Conservation (phyloP, 2,113 vertebrate genomes). For the Microtus pennsylvanicus region DNA sequence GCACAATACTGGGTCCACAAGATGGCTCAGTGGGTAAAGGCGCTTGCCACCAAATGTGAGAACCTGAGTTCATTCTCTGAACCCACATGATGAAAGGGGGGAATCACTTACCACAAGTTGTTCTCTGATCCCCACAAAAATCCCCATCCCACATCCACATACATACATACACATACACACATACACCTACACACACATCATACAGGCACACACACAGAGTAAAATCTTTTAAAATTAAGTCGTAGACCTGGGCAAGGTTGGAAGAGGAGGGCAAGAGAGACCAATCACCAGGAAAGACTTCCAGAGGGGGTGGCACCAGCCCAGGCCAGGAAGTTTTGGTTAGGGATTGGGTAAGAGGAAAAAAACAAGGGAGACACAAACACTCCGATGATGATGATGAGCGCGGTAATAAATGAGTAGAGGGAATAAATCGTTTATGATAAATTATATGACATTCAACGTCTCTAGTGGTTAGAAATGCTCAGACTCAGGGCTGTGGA, state of each 20-base stretch:
- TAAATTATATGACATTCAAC: not conserved
- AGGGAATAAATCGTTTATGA: not conserved
- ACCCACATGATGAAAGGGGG: no score
- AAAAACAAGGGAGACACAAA: not conserved
- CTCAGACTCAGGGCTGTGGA: not conserved
- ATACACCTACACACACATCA: not conserved
- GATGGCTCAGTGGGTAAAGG: not conserved
- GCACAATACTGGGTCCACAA: no score
- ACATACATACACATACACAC: not conserved
- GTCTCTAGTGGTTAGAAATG: not conserved
- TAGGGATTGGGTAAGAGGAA: not conserved
- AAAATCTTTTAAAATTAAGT: slow-evolving; percentile 23
- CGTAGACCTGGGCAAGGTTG: not conserved
- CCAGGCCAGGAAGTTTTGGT: not conserved
- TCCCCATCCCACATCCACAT: not conserved
- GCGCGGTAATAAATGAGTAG: not conserved
- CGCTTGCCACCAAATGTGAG: not conserved
- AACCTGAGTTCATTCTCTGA: not conserved
- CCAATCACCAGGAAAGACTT: not conserved
- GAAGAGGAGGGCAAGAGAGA: not conserved
- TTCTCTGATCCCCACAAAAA: no score
- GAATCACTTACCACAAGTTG: not conserved
- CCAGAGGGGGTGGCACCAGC: not conserved
- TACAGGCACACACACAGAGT: not conserved
- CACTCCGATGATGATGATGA: no score